Conservation (phyloP, 2,113 vertebrate genomes). For the Prionailurus viverrinus region DNA sequence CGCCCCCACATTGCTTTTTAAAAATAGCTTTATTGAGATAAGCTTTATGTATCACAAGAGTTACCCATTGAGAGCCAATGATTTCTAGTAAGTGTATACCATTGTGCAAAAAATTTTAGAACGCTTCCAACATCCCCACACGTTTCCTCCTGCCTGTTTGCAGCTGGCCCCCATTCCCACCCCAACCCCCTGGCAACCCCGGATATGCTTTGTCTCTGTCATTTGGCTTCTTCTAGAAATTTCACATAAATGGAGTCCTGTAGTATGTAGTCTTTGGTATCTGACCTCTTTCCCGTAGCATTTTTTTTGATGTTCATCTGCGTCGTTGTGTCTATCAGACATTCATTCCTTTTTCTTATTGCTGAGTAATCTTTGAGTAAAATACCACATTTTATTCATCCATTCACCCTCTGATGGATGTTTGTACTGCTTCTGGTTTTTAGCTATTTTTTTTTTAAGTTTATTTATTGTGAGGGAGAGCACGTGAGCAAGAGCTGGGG, state of each 20-base stretch:
- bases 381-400: neutral
- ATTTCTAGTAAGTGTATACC: neutral
- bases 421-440: neutral
- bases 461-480: no score
- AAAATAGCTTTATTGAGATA: neutral
- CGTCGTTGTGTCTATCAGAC: neutral
- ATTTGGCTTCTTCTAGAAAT: neutral
- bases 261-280: neutral
- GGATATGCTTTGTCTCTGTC: neutral
- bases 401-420: neutral
- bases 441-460: no score
- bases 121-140: neutral
- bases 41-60: neutral
- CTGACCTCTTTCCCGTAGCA: neutral
- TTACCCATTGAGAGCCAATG: neutral
- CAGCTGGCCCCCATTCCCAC: neutral
- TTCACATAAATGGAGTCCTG: neutral
- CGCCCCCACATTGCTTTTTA: neutral
- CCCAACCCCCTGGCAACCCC: neutral
- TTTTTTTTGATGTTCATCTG: neutral
- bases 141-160: neutral
- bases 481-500: no score
- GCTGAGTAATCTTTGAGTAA: neutral
- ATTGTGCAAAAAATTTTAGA: neutral
- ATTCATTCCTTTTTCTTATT: conserved; percentile 8